These are phyloP conservation scores for Sakesphorus luctuosus DNA, from an alignment of 2,113 vertebrate species.

Conservation along the genomic window DNA sequence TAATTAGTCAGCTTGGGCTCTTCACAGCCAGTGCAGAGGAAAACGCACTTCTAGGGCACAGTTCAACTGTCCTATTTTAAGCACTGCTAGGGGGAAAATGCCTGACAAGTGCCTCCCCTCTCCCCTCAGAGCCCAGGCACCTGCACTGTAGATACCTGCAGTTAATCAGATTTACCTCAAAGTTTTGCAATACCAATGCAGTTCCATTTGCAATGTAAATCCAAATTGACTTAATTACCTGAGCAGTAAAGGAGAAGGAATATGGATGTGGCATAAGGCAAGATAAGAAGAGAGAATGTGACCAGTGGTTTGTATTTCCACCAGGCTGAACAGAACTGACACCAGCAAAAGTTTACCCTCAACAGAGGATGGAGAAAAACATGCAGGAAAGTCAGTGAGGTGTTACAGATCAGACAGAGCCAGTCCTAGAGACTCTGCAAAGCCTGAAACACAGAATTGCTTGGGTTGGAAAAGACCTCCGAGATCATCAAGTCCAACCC, in stretches of 20 bases:
- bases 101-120: background rate
- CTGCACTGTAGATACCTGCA: background rate
- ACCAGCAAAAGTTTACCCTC: background rate
- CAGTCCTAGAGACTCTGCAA: background rate
- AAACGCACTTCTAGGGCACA: slow-evolving; percentile 6
- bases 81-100: background rate
- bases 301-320: background rate
- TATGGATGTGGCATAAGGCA: rapidly evolving
- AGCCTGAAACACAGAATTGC: background rate
- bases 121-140: background rate
- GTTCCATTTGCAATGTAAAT: background rate
- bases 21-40: background rate
- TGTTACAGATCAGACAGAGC: background rate
- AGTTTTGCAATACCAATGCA: background rate
- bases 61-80: slow-evolving; percentile 46
- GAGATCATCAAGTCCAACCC: too few species aligned
- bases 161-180: background rate
- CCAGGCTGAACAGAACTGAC: background rate
- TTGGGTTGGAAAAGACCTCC: too few species aligned
- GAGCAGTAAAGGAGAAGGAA: background rate
- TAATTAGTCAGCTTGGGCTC: slow-evolving; percentile 22
- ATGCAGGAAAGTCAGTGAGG: background rate
- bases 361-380: background rate
- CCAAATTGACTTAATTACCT: background rate
- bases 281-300: rapidly evolving